Evolutionary conservation across 2,797 vertebrate genomes (phyloP).

Genomic region (Leucoraja ocellata): DNA sequence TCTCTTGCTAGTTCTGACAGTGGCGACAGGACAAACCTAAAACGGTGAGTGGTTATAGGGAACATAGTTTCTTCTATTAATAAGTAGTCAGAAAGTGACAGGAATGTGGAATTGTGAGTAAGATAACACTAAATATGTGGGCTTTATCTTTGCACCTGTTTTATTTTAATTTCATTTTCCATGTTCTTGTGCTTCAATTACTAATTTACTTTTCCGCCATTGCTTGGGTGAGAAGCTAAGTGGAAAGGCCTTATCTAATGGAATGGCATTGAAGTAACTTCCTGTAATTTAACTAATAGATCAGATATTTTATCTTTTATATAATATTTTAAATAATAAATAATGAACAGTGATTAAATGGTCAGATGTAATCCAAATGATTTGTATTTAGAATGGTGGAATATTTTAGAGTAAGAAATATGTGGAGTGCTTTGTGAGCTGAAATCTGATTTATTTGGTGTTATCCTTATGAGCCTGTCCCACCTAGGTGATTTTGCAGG

Average conservation of each 20-base stretch:
- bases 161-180: background rate
- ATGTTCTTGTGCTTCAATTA: background rate
- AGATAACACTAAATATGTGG: background rate
- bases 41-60: conserved; percentile 58
- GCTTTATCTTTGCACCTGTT: background rate
- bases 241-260: background rate
- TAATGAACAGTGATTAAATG: background rate
- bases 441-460: background rate
- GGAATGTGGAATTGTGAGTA: background rate
- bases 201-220: background rate
- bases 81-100: background rate
- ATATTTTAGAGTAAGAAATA: background rate
- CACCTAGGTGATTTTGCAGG: too few species aligned
- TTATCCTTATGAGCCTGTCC: background rate
- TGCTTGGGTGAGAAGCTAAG: background rate
- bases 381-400: background rate
- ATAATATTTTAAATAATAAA: background rate
- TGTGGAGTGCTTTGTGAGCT: background rate
- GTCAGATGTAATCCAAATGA: background rate
- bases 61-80: background rate
- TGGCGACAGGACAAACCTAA: conserved; percentile 81
- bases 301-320: background rate
- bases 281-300: background rate
- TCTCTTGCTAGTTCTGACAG: conserved; percentile 95
- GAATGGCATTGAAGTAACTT: background rate